These are phyloP conservation scores for Aphrophora alni DNA, from an alignment of 2,888 invertebrate genomes.

Conservation along the genomic window DNA sequence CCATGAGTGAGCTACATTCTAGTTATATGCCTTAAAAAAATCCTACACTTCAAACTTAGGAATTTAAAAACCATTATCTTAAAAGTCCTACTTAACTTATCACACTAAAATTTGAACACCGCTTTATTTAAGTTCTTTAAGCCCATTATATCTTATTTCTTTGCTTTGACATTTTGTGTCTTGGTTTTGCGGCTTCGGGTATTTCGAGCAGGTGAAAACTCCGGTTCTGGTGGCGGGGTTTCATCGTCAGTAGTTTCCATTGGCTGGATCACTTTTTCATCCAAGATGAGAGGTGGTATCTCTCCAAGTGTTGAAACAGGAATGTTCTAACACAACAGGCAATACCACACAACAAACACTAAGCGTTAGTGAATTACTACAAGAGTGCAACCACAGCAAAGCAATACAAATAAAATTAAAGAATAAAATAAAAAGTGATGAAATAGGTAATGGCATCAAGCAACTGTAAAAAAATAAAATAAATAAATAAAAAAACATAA, in stretches of 20 bases:
- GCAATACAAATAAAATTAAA: too few species aligned
- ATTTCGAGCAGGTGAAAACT: slow-evolving; percentile 24
- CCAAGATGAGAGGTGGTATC: background rate
- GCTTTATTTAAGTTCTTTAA: background rate
- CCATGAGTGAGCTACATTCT: background rate
- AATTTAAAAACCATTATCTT: background rate
- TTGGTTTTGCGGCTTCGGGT: slow-evolving; percentile 18
- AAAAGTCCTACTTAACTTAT: background rate
- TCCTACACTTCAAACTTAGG: background rate
- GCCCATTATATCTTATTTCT: background rate
- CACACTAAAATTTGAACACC: background rate
- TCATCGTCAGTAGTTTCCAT: slow-evolving; percentile 24
- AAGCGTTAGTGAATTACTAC: background rate
- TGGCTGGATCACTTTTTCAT: background rate
- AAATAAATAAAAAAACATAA: too few species aligned
- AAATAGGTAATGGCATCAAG: too few species aligned
- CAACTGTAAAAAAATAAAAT: too few species aligned
- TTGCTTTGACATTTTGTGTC: background rate
- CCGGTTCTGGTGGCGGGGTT: background rate
- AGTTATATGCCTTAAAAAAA: background rate
- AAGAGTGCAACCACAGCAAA: background rate
- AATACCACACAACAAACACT: background rate
- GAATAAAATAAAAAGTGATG: too few species aligned
- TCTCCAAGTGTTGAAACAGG: background rate
- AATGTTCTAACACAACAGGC: background rate